Conservation (phyloP, 2,888 invertebrate genomes). For the Stenotaenia linearis region DNA sequence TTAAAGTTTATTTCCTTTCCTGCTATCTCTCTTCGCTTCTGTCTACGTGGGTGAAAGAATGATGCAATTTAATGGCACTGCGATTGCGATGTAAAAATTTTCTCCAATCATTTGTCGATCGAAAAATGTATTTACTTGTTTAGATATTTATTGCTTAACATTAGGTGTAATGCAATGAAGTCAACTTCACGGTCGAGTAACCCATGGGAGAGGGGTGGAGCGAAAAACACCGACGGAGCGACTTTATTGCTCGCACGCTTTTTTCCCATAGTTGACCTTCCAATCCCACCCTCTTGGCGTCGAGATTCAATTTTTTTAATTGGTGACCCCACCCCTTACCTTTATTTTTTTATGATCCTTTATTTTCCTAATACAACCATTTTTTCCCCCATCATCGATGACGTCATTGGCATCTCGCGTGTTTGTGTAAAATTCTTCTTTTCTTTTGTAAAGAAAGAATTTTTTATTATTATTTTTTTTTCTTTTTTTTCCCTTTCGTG, state of each 20-base stretch:
- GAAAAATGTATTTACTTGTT: background rate
- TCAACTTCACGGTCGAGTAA: constrained; percentile 8
- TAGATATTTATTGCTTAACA: background rate
- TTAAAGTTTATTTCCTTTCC: constrained; percentile 11
- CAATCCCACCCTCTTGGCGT: constrained; percentile 3
- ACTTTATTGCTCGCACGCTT: background rate
- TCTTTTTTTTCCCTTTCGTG: background rate
- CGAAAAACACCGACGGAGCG: background rate
- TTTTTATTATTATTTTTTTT: constrained; percentile 10
- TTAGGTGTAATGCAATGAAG: constrained; percentile 2
- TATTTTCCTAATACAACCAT: constrained; percentile 6
- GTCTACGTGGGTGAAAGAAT: background rate
- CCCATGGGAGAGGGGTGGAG: background rate
- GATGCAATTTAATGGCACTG: background rate
- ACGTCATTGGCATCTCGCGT: constrained; percentile 19
- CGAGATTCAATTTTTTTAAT: constrained; percentile 11
- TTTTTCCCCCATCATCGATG: background rate
- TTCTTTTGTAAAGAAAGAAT: background rate
- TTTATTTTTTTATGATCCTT: background rate
- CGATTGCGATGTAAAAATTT: background rate
- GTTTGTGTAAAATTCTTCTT: background rate
- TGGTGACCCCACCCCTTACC: constrained; percentile 13
- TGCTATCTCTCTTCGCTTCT: background rate
- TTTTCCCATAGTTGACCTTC: constrained; percentile 5
- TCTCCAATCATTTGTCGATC: no score